A percentile compares a stretch with the other conserved stretches of the same genome.
Conservation (phyloP, 2,888 invertebrate genomes). For the Ennomos quercinarius region DNA sequence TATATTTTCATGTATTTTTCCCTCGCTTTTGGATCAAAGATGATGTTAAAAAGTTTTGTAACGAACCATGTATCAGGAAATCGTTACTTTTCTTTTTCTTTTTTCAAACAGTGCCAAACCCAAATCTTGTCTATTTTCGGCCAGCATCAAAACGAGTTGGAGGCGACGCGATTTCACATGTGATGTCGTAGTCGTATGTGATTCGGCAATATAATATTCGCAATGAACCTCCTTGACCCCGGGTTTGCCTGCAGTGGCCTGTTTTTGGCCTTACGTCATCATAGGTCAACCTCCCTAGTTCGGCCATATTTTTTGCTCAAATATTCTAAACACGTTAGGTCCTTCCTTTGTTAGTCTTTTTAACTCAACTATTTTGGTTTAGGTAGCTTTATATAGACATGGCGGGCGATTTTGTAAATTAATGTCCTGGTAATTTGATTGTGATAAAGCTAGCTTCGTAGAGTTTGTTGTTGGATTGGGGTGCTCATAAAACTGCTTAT, state of each 20-base stretch:
- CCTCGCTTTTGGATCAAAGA: too few species aligned
- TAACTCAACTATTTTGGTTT: slow-evolving; percentile 71
- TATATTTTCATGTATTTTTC: too few species aligned
- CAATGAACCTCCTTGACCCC: slow-evolving; percentile 82
- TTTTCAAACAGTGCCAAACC: slow-evolving; percentile 4
- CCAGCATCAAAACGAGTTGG: slow-evolving; percentile 18
- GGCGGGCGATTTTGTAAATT: slow-evolving; percentile 44
- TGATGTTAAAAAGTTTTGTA: too few species aligned
- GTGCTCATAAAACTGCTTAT: slow-evolving; percentile 26
- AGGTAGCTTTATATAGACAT: slow-evolving; percentile 64
- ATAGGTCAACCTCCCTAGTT: slow-evolving; percentile 80
- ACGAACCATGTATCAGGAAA: too few species aligned
- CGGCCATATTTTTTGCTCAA: slow-evolving; percentile 78
- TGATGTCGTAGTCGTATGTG: slow-evolving; percentile 34
- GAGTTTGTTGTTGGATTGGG: slow-evolving; percentile 15
- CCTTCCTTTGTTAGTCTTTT: slow-evolving; percentile 80
- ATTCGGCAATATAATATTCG: slow-evolving; percentile 68
- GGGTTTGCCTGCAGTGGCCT: slow-evolving; percentile 62
- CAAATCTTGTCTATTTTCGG: slow-evolving; percentile 19
- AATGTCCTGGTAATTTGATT: slow-evolving; percentile 33
- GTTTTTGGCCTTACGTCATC: slow-evolving; percentile 83
- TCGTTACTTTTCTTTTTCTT: not conserved
- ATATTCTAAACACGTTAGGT: slow-evolving; percentile 65
- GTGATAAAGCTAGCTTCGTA: slow-evolving; percentile 11
- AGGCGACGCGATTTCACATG: slow-evolving; percentile 53